Evolutionary conservation across 2,888 invertebrate species (phyloP).

Genomic region (Metellina segmentata): DNA sequence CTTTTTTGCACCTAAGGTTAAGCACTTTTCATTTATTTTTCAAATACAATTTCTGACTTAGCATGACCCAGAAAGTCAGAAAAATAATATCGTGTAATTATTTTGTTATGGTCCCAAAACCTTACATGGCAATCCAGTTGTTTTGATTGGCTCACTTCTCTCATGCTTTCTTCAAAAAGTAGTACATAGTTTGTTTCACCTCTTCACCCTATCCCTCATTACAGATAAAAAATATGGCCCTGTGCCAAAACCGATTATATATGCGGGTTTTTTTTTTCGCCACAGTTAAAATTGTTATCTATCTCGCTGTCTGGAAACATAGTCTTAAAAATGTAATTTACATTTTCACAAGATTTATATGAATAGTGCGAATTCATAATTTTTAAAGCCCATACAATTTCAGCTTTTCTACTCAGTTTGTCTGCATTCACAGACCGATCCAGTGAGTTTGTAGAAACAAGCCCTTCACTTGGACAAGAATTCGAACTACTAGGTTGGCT

Average conservation of each 20-base stretch:
- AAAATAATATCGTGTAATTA: background rate
- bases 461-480: background rate
- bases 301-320: constrained; percentile 29
- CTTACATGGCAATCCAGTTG: constrained; percentile 31
- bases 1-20: background rate
- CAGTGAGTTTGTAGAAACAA: no score
- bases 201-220: background rate
- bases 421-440: background rate
- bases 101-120: background rate
- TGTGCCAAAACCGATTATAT: background rate
- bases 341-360: background rate
- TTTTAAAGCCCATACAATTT: constrained; percentile 28
- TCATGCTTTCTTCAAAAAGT: constrained; percentile 29
- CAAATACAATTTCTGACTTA: background rate
- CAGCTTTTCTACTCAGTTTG: constrained; percentile 11
- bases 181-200: constrained; percentile 14
- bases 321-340: background rate
- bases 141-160: background rate
- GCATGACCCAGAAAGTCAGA: constrained; percentile 23
- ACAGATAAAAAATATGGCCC: constrained; percentile 9
- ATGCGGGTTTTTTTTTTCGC: background rate
- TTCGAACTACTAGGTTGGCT: background rate
- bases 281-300: constrained; percentile 3
- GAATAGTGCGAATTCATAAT: constrained; percentile 25
- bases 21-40: constrained; percentile 7